Evolutionary conservation across 2,113 vertebrate species (phyloP).

Genomic region (Nerophis ophidion): DNA sequence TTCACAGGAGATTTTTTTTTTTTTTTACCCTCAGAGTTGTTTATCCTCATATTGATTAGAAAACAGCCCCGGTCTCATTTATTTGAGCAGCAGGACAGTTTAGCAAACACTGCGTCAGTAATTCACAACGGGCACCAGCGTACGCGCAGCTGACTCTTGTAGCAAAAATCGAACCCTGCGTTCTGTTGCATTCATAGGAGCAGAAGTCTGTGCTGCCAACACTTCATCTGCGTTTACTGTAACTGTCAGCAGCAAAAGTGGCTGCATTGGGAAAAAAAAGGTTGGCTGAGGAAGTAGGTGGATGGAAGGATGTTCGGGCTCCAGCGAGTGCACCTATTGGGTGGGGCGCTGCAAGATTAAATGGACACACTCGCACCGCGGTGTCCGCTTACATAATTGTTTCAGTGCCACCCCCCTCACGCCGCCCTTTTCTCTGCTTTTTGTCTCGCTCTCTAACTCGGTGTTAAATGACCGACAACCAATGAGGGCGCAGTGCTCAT

Average conservation of each 20-base stretch:
- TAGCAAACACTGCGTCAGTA: conserved; percentile 10
- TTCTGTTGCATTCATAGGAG: conserved; percentile 26
- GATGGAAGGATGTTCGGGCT: neutral
- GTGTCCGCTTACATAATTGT: conserved; percentile 1
- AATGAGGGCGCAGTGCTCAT: conserved; percentile 16
- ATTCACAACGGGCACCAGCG: neutral
- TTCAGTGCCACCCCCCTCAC: conserved; percentile 3
- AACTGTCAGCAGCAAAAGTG: conserved; percentile 56
- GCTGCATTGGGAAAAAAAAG: conserved; percentile 38
- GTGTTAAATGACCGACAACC: conserved; percentile 36
- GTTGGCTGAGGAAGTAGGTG: conserved; percentile 10
- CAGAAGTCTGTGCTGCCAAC: conserved; percentile 17
- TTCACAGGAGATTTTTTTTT: conserved; percentile 8
- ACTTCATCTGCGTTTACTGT: conserved; percentile 19
- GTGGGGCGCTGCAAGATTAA: conserved; percentile 17
- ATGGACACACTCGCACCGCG: conserved; percentile 13
- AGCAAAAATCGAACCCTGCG: conserved; percentile 2
- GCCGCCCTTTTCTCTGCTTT: conserved; percentile 2
- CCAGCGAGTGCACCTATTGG: conserved; percentile 1
- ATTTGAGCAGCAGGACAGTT: conserved; percentile 8
- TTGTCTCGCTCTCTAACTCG: conserved; percentile 7
- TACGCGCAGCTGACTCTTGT: neutral
- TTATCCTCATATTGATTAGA: conserved; percentile 23
- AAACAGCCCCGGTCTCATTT: neutral
- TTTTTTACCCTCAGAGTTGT: neutral